Conservation (phyloP, 2,888 invertebrate species). For the Frankliniella intonsa region DNA sequence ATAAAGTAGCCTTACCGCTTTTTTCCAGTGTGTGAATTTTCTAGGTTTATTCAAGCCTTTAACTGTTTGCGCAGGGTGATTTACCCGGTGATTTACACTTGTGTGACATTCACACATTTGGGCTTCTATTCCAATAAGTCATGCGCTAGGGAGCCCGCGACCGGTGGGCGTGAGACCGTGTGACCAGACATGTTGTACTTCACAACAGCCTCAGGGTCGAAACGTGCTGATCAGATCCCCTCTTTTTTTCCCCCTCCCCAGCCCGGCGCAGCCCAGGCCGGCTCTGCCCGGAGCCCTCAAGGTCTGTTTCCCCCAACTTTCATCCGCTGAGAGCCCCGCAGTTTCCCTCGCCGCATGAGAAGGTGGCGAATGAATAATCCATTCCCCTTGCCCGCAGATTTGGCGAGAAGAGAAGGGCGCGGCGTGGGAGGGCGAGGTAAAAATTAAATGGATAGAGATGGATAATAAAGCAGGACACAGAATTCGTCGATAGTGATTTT, state of each 20-base stretch:
- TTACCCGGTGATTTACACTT: too few relatives aligned
- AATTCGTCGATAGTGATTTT: too few relatives aligned
- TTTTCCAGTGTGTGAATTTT: too few relatives aligned
- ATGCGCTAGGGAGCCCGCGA: too few relatives aligned
- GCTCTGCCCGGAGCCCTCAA: not conserved
- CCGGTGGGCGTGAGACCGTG: too few relatives aligned
- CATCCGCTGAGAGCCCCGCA: too few relatives aligned
- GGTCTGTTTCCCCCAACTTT: too few relatives aligned
- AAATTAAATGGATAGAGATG: not conserved
- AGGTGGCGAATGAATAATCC: conserved; percentile 4
- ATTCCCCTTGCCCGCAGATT: not conserved
- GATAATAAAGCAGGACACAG: not conserved
- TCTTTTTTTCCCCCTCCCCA: not conserved
- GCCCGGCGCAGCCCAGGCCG: not conserved
- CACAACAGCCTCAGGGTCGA: not conserved
- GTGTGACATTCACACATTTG: too few relatives aligned
- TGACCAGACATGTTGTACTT: not conserved
- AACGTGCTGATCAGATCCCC: not conserved
- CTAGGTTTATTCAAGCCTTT: too few relatives aligned
- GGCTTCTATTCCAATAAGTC: too few relatives aligned
- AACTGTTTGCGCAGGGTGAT: too few relatives aligned
- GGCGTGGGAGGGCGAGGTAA: not conserved
- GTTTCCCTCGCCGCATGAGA: not conserved
- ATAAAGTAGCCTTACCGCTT: too few relatives aligned
- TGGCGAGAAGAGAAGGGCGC: not conserved